Evolutionary conservation across 2,113 vertebrate species (phyloP), one percentile per base, ranked within the genome.

Genomic region (Brienomyrus longianalis): DNA sequence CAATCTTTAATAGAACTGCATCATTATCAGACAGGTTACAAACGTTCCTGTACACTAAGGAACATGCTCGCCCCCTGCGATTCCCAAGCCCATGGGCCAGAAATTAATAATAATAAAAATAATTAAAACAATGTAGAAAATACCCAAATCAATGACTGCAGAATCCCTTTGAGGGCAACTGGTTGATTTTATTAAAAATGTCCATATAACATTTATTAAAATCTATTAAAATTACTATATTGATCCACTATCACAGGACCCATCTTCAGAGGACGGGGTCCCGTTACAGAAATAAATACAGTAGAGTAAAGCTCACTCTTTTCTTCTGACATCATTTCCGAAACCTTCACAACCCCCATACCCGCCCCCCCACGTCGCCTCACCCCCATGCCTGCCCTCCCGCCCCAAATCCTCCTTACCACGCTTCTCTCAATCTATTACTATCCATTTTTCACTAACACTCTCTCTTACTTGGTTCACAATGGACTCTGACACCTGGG

Each of bases 161-260:
- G 59, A 84, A 62, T 84, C 19, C 66, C 17, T 48, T 54, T 90
- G 70, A 94, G 95, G 95, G 94, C 93, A 94, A 96, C 94, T 95
- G 92, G 92, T 95, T 92, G 92, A 94, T 95, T 96, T 96, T 96
- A 96, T 95, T 96, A 96, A 96, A 96, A 96, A 96, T 93, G 93
- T 96, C 95, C 93, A 95, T 95, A 94, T 92, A 95, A 95, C 95
- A 96, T 96, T 95, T 96, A 94, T 94, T 96, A 96, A 96, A 96
- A 96, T 95, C 94, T 95, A 96, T 94, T 96, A 96, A 96, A 96
- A 95, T 94, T 94, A 95, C 93, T 95, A 89, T 93, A 95, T 93
- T 92, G 90, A 94, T 94, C 93, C 93, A 95, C 87, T 90, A 91
- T 92, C 93, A n/a, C 74, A 90, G 93, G 92, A 91, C 94, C 93